Evolutionary conservation across 2,888 invertebrate species (phyloP).

Genomic region (Drosophila neonasuta): DNA sequence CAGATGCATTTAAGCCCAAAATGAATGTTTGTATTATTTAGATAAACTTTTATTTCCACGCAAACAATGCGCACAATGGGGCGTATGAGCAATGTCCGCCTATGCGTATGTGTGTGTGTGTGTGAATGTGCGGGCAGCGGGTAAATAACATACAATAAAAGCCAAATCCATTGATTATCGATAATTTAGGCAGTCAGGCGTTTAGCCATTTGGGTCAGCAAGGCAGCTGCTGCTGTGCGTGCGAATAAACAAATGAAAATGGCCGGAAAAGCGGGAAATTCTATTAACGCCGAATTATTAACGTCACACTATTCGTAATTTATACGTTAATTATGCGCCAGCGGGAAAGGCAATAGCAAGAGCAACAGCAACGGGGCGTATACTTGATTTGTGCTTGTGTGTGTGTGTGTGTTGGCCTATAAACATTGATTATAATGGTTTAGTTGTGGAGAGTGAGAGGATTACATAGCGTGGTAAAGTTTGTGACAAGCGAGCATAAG

Average conservation of each 20-base stretch:
- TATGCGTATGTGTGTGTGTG: constrained; percentile 1
- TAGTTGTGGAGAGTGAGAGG: constrained; percentile 3
- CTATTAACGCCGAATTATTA: constrained; percentile 77
- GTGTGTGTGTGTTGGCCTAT: constrained; percentile 22
- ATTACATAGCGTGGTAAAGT: neutral
- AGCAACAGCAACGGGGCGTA: constrained; percentile 2
- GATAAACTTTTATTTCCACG: constrained; percentile 53
- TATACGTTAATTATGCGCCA: constrained; percentile 73
- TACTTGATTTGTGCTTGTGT: neutral
- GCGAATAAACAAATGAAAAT: constrained; percentile 63
- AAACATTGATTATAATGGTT: constrained; percentile 66
- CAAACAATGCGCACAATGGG: constrained; percentile 38
- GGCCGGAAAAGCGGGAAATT: constrained; percentile 60
- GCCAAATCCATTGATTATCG: constrained; percentile 72
- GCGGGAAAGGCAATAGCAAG: constrained; percentile 4
- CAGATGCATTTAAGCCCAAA: constrained; percentile 61
- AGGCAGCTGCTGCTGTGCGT: constrained; percentile 49
- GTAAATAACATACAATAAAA: constrained; percentile 58
- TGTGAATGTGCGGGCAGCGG: constrained; percentile 16
- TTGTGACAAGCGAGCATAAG: constrained; percentile 29
- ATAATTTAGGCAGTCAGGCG: constrained; percentile 65
- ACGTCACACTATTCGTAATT: constrained; percentile 76
- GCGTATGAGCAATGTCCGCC: constrained; percentile 30
- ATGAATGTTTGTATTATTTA: constrained; percentile 63
- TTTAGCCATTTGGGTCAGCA: constrained; percentile 17